These are phyloP conservation scores for Pinna nobilis DNA, from an alignment of 1,140 invertebrate genomes.

Conservation along the genomic window DNA sequence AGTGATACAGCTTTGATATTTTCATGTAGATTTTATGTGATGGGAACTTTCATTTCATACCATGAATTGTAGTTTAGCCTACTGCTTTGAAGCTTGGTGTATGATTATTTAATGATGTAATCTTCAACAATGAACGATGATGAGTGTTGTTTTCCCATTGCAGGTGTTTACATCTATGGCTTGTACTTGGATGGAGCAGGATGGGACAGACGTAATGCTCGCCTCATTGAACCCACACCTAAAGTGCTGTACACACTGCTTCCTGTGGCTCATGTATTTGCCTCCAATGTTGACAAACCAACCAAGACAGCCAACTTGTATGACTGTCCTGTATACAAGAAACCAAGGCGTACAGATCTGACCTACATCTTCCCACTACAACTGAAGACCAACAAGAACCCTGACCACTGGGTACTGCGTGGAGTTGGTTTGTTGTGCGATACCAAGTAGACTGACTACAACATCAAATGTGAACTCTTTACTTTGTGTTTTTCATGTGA, in stretches of 20 bases:
- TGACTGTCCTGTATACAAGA: slow-evolving; percentile 97
- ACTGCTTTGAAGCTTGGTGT: not conserved
- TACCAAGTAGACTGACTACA: slow-evolving; percentile 91
- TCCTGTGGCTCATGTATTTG: slow-evolving; percentile 87
- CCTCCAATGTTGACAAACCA: slow-evolving; percentile 85
- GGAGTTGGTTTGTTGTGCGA: slow-evolving; percentile 96
- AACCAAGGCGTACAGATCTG: slow-evolving; percentile 92
- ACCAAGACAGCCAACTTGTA: slow-evolving; percentile 91
- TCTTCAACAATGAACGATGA: no score
- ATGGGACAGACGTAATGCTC: slow-evolving; percentile 71
- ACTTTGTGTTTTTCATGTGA: no score
- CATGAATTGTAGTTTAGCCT: not conserved
- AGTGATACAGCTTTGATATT: no score
- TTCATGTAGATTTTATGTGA: no score
- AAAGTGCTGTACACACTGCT: slow-evolving; percentile 72
- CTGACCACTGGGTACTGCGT: slow-evolving; percentile 82
- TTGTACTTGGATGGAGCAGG: slow-evolving; percentile 73
- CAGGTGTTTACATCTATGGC: slow-evolving; percentile 74
- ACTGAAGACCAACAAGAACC: slow-evolving; percentile 81
- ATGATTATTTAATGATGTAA: no score
- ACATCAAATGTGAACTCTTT: no score
- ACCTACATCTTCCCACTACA: slow-evolving; percentile 97
- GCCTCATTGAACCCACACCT: slow-evolving; percentile 71
- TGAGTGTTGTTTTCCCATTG: slow-evolving; percentile 25
- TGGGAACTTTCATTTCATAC: not conserved